Base-by-base conservation (phyloP, 2,888 invertebrate species). In the Liopterus haemorrhoidalis region DNA sequence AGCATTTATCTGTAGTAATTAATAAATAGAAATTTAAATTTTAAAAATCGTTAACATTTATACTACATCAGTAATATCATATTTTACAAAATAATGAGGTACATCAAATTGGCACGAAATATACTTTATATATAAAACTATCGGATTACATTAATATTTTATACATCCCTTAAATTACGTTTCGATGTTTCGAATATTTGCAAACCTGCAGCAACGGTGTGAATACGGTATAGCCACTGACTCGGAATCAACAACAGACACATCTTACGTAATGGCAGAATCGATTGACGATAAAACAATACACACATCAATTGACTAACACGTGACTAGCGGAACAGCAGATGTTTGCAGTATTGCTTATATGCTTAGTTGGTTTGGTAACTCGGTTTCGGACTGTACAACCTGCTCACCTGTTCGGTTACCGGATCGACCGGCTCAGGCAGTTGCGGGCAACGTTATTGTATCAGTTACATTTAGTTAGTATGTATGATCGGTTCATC, bases 91-190 rank as follows among this genome's bases (percentile, higher is more conserved):
- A 72, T 76, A 73, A 79, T 81, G 81, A 82, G 82, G 82, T 82
- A 82, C 81, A 79, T 73, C 76, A 75, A 81, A 81, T 82, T 82
- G 82, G 82, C 82, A 82, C 82, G 81, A 60, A 57, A 64, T 58
- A 62, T 59, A 55, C 55, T 59, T 39, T 39, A 45, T 54, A 56
- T 58, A 59, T 49, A 42, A 48, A 51, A 49, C 43, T 46, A 41
- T 46, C 38, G 46, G 48, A 46, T 38, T 48, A 48, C 50, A 49
- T 52, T 48, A 46, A 48, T 47, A 48, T 44, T 36, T 36, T 36
- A 48, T 48, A 39, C 44, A 48, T 40, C 31, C 36, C 32, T 47
- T 38, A 28, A 36, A 32, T 33, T 39, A 32, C 20, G 39, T 45
- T 45, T 45, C 45, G 45, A 45, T 45, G 45, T 45, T 45, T 45